Evolutionary conservation across 2,797 vertebrate species (phyloP).

Genomic region (Enteromius afrohamiltoni): DNA sequence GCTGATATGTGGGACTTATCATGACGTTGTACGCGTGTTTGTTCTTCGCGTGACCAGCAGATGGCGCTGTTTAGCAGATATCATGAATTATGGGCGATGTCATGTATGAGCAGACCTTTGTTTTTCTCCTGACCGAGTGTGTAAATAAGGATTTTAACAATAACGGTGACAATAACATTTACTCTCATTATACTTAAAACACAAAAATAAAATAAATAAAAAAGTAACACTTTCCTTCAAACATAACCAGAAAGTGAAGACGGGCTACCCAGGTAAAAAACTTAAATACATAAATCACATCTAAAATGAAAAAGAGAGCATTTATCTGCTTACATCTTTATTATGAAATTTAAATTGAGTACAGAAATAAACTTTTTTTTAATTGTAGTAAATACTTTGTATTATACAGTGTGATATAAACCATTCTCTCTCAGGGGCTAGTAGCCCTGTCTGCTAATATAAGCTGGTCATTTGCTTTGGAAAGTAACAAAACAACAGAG

Average conservation of each 20-base stretch:
- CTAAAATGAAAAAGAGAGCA: not conserved
- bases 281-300: not conserved
- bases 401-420: constrained; percentile 3
- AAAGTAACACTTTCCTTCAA: not conserved
- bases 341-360: not conserved
- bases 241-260: not conserved
- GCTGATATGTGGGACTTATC: not conserved
- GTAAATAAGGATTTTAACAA: not conserved
- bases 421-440: not conserved
- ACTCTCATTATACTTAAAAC: not conserved
- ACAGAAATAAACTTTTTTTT: constrained; percentile 27
- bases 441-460: not conserved
- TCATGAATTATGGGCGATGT: not conserved
- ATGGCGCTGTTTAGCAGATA: not conserved
- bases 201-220: too few relatives aligned
- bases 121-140: not conserved
- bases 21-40: not conserved
- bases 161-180: not conserved
- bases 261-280: not conserved
- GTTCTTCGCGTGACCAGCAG: not conserved
- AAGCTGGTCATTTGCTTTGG: constrained; percentile 10
- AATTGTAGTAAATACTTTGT: not conserved
- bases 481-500: constrained; percentile 19
- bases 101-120: not conserved
- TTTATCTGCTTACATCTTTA: not conserved